Evolutionary conservation across 2,888 invertebrate species (phyloP).

Genomic region (Andrena marginata): DNA sequence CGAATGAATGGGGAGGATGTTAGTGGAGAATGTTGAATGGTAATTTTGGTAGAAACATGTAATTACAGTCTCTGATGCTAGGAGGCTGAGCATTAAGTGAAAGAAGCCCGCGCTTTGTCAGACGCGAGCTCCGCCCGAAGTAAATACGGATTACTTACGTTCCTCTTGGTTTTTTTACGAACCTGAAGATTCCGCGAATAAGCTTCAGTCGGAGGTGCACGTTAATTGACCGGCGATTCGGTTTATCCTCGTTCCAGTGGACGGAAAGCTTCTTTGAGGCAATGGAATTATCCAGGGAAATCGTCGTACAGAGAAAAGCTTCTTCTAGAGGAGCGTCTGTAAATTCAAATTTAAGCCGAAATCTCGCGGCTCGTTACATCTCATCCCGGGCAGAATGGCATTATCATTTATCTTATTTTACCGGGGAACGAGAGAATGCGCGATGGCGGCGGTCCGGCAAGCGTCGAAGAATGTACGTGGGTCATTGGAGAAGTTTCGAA

Average conservation of each 20-base stretch:
- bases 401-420: slow-evolving; percentile 18
- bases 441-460: not conserved
- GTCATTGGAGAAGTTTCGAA: slow-evolving; percentile 10
- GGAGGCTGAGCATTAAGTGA: not conserved
- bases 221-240: not conserved
- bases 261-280: not conserved
- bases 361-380: slow-evolving; percentile 14
- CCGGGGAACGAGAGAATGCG: not conserved
- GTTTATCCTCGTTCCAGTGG: not conserved
- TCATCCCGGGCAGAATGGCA: not conserved
- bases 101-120: not conserved
- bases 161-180: not conserved
- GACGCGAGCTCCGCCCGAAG: not conserved
- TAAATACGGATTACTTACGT: not conserved
- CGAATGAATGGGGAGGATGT: too few species aligned
- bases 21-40: too few species aligned
- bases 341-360: slow-evolving; percentile 19
- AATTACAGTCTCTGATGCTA: not conserved
- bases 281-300: not conserved
- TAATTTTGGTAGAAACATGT: not conserved
- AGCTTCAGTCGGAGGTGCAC: not conserved
- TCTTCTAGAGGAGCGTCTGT: not conserved
- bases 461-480: slow-evolving; percentile 4
- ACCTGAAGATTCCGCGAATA: too few species aligned
- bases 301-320: not conserved